Percentiles rank a stretch among this genome's conserved stretches.
Evolutionary conservation across 2,888 invertebrate species (phyloP).

Genomic region (Gari tellinella): DNA sequence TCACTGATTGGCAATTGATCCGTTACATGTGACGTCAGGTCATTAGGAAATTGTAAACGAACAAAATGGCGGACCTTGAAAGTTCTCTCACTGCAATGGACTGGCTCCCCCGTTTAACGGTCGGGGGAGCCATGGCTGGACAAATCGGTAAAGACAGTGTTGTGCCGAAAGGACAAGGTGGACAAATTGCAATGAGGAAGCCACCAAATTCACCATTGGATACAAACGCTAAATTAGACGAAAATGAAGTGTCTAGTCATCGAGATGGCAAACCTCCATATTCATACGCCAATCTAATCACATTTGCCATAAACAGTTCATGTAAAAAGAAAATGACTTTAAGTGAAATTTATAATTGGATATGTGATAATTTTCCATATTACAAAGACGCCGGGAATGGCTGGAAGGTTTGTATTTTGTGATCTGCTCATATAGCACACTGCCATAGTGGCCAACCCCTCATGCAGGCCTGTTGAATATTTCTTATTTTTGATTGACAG

Average conservation of each 20-base stretch:
- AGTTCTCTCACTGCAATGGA: constrained; percentile 86
- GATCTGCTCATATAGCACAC: too few relatives aligned
- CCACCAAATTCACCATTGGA: constrained; percentile 80
- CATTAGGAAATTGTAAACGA: constrained; percentile 50
- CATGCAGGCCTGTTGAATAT: too few relatives aligned
- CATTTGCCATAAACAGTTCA: constrained; percentile 89
- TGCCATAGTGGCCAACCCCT: too few relatives aligned
- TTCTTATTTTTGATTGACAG: too few relatives aligned
- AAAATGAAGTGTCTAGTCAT: constrained; percentile 66
- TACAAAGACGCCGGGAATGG: constrained; percentile 89
- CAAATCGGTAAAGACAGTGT: constrained; percentile 67
- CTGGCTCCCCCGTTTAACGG: constrained; percentile 85
- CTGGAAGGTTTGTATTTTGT: constrained; percentile 88
- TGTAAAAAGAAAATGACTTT: constrained; percentile 90
- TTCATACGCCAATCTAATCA: constrained; percentile 90
- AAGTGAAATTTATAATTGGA: constrained; percentile 90
- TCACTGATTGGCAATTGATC: too few relatives aligned
- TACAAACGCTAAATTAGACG: constrained; percentile 76
- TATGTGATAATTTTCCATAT: constrained; percentile 90
- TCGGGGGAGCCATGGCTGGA: constrained; percentile 81
- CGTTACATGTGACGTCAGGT: constrained; percentile 39
- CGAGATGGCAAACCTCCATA: constrained; percentile 85
- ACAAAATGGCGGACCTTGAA: constrained; percentile 84
- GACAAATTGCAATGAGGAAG: constrained; percentile 76
- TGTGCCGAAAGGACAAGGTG: constrained; percentile 69